These are phyloP conservation scores for Deilephila porcellus DNA, from an alignment of 2,888 invertebrate species.

Conservation along the genomic window DNA sequence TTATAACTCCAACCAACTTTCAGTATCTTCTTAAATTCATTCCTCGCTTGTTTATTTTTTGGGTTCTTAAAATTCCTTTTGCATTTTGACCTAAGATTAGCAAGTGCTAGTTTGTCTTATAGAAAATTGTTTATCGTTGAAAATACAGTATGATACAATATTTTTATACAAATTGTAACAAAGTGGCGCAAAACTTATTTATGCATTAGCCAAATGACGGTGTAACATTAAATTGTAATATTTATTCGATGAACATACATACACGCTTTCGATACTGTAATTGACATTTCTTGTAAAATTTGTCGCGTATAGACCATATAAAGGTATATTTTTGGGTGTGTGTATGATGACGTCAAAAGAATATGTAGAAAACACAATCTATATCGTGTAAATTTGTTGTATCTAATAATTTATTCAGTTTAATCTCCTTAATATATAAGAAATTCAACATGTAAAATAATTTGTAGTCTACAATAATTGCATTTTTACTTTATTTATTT, in stretches of 20 bases:
- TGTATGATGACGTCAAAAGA: too few relatives aligned
- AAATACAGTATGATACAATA: background rate
- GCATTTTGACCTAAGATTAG: background rate
- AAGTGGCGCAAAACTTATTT: slow-evolving; percentile 7
- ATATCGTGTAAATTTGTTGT: background rate
- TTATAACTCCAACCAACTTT: background rate
- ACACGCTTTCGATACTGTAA: background rate
- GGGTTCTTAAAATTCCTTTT: background rate
- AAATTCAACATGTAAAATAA: slow-evolving; percentile 44
- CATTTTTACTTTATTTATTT: slow-evolving; percentile 76
- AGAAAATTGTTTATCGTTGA: background rate
- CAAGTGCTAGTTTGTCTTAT: background rate
- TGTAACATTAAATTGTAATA: background rate
- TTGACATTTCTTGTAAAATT: background rate
- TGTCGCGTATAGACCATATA: too few relatives aligned
- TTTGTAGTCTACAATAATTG: slow-evolving; percentile 58
- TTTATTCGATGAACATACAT: background rate
- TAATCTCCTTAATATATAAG: background rate
- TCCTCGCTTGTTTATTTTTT: background rate
- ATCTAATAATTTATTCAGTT: background rate
- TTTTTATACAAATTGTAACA: background rate
- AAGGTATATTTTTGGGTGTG: too few relatives aligned
- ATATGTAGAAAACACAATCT: background rate
- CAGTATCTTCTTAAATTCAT: background rate
- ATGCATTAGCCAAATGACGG: background rate